phyloP scores from a whole-genome alignment of 2,797 vertebrate species.

The Epinephelus awoara region DNA sequence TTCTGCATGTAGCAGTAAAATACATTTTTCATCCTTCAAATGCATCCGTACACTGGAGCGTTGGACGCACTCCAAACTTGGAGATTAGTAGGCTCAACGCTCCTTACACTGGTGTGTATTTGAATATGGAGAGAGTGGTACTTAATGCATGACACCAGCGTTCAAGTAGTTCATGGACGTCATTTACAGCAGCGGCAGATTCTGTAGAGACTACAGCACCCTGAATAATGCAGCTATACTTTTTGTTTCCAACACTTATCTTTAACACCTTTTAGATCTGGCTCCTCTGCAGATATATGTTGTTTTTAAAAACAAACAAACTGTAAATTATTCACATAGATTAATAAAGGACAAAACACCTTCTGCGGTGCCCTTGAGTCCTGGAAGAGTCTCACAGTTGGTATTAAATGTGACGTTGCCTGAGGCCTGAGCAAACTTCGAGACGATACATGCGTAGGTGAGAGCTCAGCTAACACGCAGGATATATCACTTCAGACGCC shows the following conservation, averaged over 20 bases:
- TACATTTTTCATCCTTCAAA: neutral
- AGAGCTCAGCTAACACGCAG: constrained; percentile 6
- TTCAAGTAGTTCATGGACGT: neutral
- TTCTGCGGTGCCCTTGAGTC: neutral
- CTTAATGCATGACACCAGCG: constrained; percentile 7
- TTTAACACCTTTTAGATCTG: neutral
- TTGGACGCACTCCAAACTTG: constrained; percentile 15
- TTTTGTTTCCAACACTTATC: neutral
- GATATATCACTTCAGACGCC: constrained; percentile 6
- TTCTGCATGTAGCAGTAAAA: constrained; percentile 1
- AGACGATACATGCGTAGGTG: neutral
- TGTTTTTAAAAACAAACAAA: neutral
- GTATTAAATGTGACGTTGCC: constrained; percentile 28
- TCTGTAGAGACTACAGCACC: neutral
- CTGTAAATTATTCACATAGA: constrained; percentile 3
- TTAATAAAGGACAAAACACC: neutral
- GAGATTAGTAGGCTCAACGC: constrained; percentile 8
- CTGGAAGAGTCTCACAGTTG: constrained; percentile 5
- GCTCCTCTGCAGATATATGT: neutral
- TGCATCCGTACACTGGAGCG: neutral
- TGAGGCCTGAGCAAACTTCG: constrained; percentile 9
- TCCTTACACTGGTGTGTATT: constrained; percentile 1
- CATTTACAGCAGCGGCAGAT: constrained; percentile 1
- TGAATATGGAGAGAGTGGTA: constrained; percentile 12
- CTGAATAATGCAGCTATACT: neutral